These are phyloP conservation scores for Zaprionus inermis DNA, from an alignment of 1,140 invertebrate genomes.

Conservation along the genomic window DNA sequence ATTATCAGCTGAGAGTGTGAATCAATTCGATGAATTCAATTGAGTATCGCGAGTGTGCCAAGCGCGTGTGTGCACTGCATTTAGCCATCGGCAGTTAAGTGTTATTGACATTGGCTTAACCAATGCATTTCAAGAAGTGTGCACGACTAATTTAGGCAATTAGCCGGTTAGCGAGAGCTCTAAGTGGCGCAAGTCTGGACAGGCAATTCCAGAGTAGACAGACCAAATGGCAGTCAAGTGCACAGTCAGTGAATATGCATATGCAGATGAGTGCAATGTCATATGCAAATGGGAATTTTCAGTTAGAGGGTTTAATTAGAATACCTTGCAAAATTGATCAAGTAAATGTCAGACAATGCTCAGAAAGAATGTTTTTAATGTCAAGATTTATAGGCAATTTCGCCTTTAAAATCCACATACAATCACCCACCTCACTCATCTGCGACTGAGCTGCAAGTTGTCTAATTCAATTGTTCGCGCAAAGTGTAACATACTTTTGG, in stretches of 20 bases:
- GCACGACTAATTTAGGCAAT: conserved; percentile 66
- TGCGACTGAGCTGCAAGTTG: no score
- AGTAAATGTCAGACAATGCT: neutral
- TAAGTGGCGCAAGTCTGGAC: conserved; percentile 43
- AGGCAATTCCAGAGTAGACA: conserved; percentile 60
- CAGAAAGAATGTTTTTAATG: no score
- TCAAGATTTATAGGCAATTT: no score
- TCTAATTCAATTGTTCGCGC: no score
- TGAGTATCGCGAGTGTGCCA: conserved; percentile 11
- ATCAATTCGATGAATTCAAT: conserved; percentile 37
- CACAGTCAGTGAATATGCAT: conserved; percentile 2
- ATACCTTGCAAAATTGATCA: neutral
- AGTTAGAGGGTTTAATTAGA: neutral
- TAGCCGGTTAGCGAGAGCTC: conserved; percentile 35
- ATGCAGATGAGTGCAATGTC: conserved; percentile 4
- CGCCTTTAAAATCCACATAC: no score
- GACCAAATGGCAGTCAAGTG: conserved; percentile 51
- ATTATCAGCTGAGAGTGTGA: conserved; percentile 41
- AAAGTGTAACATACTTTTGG: conserved; percentile 31
- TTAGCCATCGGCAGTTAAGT: neutral
- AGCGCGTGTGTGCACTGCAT: neutral
- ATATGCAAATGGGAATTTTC: neutral
- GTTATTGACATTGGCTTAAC: conserved; percentile 61
- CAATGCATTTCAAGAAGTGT: conserved; percentile 59
- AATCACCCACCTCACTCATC: no score